Evolutionary conservation across 1,140 invertebrate genomes (phyloP), one percentile per base, ranked within the genome.

Genomic region (Platyura marginata): DNA sequence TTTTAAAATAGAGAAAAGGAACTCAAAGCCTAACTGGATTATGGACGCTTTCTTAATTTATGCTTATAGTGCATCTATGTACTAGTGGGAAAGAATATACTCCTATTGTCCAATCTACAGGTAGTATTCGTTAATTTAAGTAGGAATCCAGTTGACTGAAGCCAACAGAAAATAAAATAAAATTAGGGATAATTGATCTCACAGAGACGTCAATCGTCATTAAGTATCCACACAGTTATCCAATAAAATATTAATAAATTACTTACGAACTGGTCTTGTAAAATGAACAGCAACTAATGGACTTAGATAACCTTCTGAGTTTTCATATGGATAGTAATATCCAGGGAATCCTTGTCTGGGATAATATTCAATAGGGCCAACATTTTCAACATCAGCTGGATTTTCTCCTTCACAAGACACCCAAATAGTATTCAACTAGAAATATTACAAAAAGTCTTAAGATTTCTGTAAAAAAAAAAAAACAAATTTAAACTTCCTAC

Each of bases 351-450:
- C 81, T 41, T 70, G 71, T 43, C 70, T 59, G 0, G 81, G 81
- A 50, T 72, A 67, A 61, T 86, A 88, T 1, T 67, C 62, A 37
- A 93, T 65, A 0, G 75, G 74, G 2, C 88, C 88, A 51, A 92
- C 77, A 54, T 89, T 85, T 61, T 93, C 88, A 46, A 76, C 68
- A 60, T 93, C 88, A 10, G 84, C 81, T 3, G 87, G 81, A 58
- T 85, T 89, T 69, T 92, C 87, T 41, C 86, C 84, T 52, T 84
- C 75, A 53, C 88, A 93, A 2, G 81, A 81, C 3, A 92, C 71
- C 82, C 85, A 91, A 43, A 92, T 71, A 40, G 79, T 86, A 46
- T 83, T 79, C 6, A 77, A 65, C 67, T 81, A 47, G 1, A 64
- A 57, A 39, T 21, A 46, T 47, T 21, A 45, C 49, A 35, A 36